Evolutionary conservation across 1,140 invertebrate genomes (phyloP).

Genomic region (Apis cerana): DNA sequence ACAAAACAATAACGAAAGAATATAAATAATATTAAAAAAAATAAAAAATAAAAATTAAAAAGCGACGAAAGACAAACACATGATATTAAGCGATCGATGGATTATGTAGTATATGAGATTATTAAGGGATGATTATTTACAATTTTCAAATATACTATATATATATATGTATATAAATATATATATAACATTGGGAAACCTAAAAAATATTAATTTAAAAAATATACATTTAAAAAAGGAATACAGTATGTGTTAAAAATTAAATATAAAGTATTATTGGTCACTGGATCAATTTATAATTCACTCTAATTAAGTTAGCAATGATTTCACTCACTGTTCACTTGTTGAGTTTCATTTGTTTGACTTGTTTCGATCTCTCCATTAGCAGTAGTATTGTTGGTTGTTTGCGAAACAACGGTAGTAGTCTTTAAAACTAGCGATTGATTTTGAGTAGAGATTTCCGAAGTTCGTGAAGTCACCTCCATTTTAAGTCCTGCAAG

Average conservation of each 20-base stretch:
- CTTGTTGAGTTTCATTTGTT: slow-evolving; percentile 75
- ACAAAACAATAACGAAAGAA: slow-evolving; percentile 63
- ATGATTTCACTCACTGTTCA: slow-evolving; percentile 76
- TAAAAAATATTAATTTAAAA: slow-evolving; percentile 47
- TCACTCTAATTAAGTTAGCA: slow-evolving; percentile 9
- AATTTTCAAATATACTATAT: slow-evolving; percentile 27
- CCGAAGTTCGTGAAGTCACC: slow-evolving; percentile 78
- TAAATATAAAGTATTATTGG: slow-evolving; percentile 26
- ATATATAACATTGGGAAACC: slow-evolving; percentile 1
- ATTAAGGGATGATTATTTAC: slow-evolving; percentile 26
- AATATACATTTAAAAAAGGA: slow-evolving; percentile 13
- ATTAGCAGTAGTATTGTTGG: slow-evolving; percentile 77
- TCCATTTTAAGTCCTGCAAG: slow-evolving; percentile 80
- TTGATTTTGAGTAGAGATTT: slow-evolving; percentile 79
- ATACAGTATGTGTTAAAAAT: neutral
- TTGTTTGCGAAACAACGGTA: slow-evolving; percentile 77
- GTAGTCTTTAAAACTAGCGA: slow-evolving; percentile 79
- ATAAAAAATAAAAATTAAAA: slow-evolving; percentile 41
- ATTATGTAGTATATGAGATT: slow-evolving; percentile 16
- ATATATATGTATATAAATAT: no score
- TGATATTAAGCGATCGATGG: slow-evolving; percentile 11
- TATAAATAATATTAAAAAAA: slow-evolving; percentile 55
- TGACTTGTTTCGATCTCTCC: slow-evolving; percentile 77
- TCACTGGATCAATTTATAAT: slow-evolving; percentile 13
- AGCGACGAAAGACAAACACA: slow-evolving; percentile 34